Percentiles rank a stretch among this genome's conserved stretches.
These are phyloP conservation scores for Epinotia demarniana DNA, from an alignment of 2,888 invertebrate genomes.

Conservation along the genomic window DNA sequence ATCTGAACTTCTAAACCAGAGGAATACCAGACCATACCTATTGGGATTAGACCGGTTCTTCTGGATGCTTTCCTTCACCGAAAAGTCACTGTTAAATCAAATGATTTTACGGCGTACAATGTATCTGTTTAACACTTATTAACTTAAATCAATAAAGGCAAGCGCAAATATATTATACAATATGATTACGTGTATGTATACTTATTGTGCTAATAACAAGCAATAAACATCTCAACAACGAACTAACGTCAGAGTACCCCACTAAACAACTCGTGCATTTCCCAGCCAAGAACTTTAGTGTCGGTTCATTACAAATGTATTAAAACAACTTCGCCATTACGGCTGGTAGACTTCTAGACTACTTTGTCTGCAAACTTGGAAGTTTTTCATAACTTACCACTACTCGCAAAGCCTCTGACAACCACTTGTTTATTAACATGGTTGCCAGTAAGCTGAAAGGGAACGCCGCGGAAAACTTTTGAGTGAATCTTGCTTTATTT, in stretches of 20 bases:
- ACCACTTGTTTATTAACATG: slow-evolving; percentile 42
- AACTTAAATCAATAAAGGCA: no score
- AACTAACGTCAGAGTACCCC: background rate
- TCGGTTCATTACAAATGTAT: slow-evolving; percentile 47
- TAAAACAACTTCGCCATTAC: slow-evolving; percentile 58
- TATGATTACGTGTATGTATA: no score
- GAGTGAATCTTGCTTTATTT: background rate
- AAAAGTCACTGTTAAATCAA: no score
- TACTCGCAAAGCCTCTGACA: slow-evolving; percentile 48
- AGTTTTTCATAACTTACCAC: slow-evolving; percentile 58
- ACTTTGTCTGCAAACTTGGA: slow-evolving; percentile 55
- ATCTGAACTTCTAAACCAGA: no score
- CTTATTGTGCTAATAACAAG: background rate
- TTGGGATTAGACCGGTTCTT: no score
- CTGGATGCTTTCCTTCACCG: no score
- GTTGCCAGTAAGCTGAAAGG: slow-evolving; percentile 27
- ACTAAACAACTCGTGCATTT: slow-evolving; percentile 6
- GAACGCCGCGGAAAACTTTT: slow-evolving; percentile 20
- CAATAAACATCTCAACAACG: background rate
- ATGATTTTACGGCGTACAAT: no score
- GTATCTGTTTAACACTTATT: no score
- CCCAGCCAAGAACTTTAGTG: slow-evolving; percentile 13
- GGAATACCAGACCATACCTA: no score
- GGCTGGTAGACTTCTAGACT: slow-evolving; percentile 48
- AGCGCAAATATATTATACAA: no score